Conservation (phyloP, 2,888 invertebrate species). For the Tridacna crocea region DNA sequence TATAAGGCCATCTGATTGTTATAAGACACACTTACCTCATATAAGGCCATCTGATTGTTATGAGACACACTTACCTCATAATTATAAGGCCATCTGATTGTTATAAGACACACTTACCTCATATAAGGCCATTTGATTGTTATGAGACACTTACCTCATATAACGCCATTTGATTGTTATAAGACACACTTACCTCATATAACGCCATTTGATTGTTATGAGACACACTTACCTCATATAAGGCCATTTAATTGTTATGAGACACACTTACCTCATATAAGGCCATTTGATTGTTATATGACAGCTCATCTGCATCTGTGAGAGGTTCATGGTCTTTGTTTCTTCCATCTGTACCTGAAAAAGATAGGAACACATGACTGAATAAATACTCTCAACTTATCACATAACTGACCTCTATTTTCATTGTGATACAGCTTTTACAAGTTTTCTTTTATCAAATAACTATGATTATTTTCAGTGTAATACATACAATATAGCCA, state of each 20-base stretch:
- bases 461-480: no score
- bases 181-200: slow-evolving; percentile 78
- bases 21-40: slow-evolving; percentile 76
- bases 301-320: slow-evolving; percentile 72
- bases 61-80: slow-evolving; percentile 75
- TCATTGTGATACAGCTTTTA: no score
- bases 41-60: slow-evolving; percentile 78
- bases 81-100: slow-evolving; percentile 79
- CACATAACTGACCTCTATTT: no score
- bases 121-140: slow-evolving; percentile 79
- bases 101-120: slow-evolving; percentile 74
- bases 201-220: slow-evolving; percentile 77
- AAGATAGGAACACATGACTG: not conserved
- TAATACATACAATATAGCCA: not conserved
- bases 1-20: slow-evolving; percentile 79
- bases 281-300: slow-evolving; percentile 77
- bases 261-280: slow-evolving; percentile 77
- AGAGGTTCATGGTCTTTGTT: slow-evolving; percentile 71
- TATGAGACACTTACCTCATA: slow-evolving; percentile 76
- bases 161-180: slow-evolving; percentile 77
- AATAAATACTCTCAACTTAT: not conserved
- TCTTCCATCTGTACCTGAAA: slow-evolving; percentile 72
- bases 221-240: slow-evolving; percentile 78
- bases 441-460: no score
- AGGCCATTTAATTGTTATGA: slow-evolving; percentile 76